These are phyloP conservation scores for Acrocephalus scirpaceus DNA, from an alignment of 2,797 vertebrate species.

Conservation along the genomic window DNA sequence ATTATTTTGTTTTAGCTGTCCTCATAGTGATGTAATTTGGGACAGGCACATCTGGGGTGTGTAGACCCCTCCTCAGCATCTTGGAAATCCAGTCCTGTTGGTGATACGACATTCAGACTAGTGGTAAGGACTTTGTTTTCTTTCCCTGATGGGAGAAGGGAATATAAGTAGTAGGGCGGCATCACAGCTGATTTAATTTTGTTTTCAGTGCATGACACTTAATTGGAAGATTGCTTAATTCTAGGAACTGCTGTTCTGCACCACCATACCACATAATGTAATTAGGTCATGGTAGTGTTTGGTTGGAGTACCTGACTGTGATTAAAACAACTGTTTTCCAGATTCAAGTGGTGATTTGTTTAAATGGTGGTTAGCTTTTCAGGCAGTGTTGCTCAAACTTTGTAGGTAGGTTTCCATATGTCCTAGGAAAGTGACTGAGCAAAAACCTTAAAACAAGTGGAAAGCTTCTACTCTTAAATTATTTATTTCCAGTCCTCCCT, in stretches of 20 bases:
- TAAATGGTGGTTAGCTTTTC: background rate
- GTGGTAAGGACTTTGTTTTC: background rate
- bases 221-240: slow-evolving; percentile 64
- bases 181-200: slow-evolving; percentile 42
- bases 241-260: slow-evolving; percentile 41
- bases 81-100: background rate
- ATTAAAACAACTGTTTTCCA: background rate
- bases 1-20: background rate
- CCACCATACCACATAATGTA: slow-evolving; percentile 16
- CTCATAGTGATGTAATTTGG: background rate
- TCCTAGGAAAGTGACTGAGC: background rate
- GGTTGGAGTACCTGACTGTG: background rate
- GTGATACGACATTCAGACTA: background rate
- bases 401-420: background rate
- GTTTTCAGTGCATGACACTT: slow-evolving; percentile 28
- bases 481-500: background rate
- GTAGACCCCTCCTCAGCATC: background rate
- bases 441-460: background rate
- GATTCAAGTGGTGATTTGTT: background rate
- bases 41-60: background rate
- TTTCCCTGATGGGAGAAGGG: background rate
- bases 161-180: background rate
- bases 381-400: background rate
- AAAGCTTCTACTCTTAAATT: background rate
- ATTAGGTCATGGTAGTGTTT: slow-evolving; percentile 47